A percentile compares a stretch with the other conserved stretches of the same genome.
Conservation (phyloP, 1,140 invertebrate species). For the Watersipora subatra region DNA sequence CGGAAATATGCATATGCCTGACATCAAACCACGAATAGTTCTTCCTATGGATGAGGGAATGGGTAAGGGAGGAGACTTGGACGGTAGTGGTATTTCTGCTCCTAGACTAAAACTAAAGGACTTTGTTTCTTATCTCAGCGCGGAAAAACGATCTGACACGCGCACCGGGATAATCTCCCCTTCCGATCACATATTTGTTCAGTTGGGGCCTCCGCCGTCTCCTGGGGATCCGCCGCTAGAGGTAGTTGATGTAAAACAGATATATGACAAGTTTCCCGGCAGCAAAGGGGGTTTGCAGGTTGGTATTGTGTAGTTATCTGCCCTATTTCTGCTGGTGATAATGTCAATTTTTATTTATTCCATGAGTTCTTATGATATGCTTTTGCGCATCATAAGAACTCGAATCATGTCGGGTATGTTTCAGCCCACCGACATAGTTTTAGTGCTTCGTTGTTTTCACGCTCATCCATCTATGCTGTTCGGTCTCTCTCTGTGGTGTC, state of each 20-base stretch:
- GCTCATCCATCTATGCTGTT: too few species aligned
- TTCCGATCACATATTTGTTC: slow-evolving; percentile 89
- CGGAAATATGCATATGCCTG: not conserved
- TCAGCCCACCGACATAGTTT: too few species aligned
- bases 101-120: slow-evolving; percentile 90
- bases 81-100: slow-evolving; percentile 86
- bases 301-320: not conserved
- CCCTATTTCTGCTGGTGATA: not conserved
- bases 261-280: slow-evolving; percentile 98
- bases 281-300: slow-evolving; percentile 81
- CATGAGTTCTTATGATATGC: too few species aligned
- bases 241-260: slow-evolving; percentile 89
- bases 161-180: not conserved
- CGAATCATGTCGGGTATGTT: too few species aligned
- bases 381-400: too few species aligned
- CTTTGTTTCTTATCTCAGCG: slow-evolving; percentile 84
- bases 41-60: not conserved
- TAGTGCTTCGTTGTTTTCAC: too few species aligned
- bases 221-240: slow-evolving; percentile 88
- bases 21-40: slow-evolving; percentile 34
- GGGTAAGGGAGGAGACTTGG: slow-evolving; percentile 59
- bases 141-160: not conserved
- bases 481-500: too few species aligned
- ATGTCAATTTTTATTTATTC: too few species aligned
- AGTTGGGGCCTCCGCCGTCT: slow-evolving; percentile 80